phyloP scores from a whole-genome alignment of 2,888 invertebrate species.

The Tethea ocularis region DNA sequence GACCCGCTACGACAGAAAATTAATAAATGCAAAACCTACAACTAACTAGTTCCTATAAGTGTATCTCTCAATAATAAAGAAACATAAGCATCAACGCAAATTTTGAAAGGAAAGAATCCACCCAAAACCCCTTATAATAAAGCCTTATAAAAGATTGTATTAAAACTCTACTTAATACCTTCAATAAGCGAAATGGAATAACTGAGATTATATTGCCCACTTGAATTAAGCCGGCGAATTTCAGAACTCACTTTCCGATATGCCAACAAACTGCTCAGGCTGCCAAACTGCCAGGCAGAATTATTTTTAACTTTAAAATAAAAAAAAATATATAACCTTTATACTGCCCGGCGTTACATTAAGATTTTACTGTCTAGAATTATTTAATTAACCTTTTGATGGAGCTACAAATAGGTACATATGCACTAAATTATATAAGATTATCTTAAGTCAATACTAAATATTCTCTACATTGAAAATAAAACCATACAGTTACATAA shows the following conservation, averaged over 20 bases:
- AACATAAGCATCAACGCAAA: background rate
- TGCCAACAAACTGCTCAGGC: no score
- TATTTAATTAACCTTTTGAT: background rate
- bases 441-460: background rate
- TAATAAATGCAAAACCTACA: no score
- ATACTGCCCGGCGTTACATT: background rate
- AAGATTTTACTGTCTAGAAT: background rate
- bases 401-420: no score
- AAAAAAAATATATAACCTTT: background rate
- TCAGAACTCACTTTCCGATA: no score
- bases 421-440: no score
- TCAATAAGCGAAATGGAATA: background rate
- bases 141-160: background rate
- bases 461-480: background rate
- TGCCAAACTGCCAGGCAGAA: no score
- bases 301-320: background rate
- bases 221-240: background rate
- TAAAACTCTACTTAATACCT: background rate
- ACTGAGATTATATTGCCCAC: background rate
- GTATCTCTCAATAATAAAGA: background rate
- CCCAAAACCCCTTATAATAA: background rate
- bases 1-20: no score
- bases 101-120: background rate
- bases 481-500: conserved; percentile 45
- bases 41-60: no score